Percentiles rank a stretch among this genome's conserved stretches.
phyloP scores from a whole-genome alignment of 2,797 vertebrate genomes.

The Xenops minutus region DNA sequence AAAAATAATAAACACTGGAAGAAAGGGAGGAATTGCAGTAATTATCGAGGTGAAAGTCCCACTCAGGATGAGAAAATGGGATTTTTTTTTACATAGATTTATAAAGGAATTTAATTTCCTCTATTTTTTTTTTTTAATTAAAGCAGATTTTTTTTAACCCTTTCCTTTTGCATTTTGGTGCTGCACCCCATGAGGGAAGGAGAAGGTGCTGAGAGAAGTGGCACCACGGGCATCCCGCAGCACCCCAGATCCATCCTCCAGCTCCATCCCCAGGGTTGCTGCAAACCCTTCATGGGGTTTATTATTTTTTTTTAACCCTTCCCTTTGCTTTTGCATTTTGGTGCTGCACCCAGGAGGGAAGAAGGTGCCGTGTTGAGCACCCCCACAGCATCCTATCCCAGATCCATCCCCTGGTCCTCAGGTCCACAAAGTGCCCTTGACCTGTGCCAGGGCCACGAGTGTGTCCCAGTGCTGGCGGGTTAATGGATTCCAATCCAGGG shows the following conservation, averaged over 20 bases:
- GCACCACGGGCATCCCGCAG: rapidly evolving
- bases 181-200: rapidly evolving
- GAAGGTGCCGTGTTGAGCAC: neutral
- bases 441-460: neutral
- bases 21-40: neutral
- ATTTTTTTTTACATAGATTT: neutral
- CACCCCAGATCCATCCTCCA: too few relatives aligned
- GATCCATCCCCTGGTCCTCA: neutral
- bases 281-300: too few relatives aligned
- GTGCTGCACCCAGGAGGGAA: rapidly evolving
- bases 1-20: neutral
- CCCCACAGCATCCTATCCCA: neutral
- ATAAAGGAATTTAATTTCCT: neutral
- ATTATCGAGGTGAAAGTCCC: neutral
- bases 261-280: too few relatives aligned
- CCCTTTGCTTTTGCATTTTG: neutral
- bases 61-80: slow-evolving; percentile 3
- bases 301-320: neutral
- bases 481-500: slow-evolving; percentile 55
- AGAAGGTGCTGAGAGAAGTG: neutral
- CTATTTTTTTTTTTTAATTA: neutral
- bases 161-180: too few relatives aligned
- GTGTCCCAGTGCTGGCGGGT: slow-evolving; percentile 21
- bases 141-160: neutral
- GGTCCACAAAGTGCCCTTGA: slow-evolving; percentile 4